phyloP scores from a whole-genome alignment of 2,113 vertebrate species.

The Erpornis zantholeuca region DNA sequence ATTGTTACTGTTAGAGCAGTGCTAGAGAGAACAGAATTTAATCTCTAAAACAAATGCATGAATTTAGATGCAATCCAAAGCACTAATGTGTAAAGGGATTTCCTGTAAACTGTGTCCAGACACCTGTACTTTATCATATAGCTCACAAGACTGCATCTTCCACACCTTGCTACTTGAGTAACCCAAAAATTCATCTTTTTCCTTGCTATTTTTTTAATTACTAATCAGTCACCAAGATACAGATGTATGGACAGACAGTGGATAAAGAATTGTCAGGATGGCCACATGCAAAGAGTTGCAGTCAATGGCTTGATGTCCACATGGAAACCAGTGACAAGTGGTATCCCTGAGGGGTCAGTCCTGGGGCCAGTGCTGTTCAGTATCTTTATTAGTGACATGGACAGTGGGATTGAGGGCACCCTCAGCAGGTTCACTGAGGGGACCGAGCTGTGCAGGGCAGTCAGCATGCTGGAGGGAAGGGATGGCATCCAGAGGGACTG shows the following conservation, averaged over 20 bases:
- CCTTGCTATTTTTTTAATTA: background rate
- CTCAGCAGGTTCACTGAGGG: background rate
- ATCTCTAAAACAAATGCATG: background rate
- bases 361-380: fast-evolving
- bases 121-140: background rate
- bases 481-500: background rate
- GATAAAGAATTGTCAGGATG: background rate
- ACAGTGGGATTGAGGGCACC: background rate
- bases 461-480: fast-evolving
- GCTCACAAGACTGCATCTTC: background rate
- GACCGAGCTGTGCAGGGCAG: fast-evolving
- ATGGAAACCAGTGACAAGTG: background rate
- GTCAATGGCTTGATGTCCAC: fast-evolving
- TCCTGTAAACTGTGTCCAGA: background rate
- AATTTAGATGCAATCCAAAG: background rate
- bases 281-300: background rate
- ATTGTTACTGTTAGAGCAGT: background rate
- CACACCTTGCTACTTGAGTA: background rate
- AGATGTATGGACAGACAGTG: background rate
- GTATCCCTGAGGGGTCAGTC: background rate
- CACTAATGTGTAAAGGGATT: background rate
- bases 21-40: background rate
- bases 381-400: background rate
- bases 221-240: background rate
- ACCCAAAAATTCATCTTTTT: background rate